Evolutionary conservation across 2,797 vertebrate species (phyloP), one percentile per base, ranked within the genome.

Genomic region (Distichodus sexfasciatus): DNA sequence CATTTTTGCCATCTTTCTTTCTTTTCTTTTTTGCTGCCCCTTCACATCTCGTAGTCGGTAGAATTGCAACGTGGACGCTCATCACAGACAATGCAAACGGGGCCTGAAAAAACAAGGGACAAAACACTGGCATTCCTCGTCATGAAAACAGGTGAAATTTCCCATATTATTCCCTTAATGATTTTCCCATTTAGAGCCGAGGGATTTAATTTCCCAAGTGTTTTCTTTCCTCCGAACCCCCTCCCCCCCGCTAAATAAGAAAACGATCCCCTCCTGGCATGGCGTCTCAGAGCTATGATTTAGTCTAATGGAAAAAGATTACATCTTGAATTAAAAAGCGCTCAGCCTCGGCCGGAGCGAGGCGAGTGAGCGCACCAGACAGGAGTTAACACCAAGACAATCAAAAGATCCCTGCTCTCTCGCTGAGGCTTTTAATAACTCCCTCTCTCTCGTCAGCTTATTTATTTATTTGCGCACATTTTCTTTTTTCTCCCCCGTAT

Each of bases 291-390:
- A 73, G 75, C 79, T 81, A 57, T 15, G 70, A 84, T 86, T 85
- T 81, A 82, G 79, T 81, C 63, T 81, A 83, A 86, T 83, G 65
- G 75, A 77, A 84, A 85, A 82, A 78, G 71, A 88, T 87, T 79
- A 83, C 55, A 80, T 87, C 77, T 85, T 75, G 57, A 87, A 85
- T 86, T 84, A 82, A 86, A 82, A 83, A 77, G 66, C 69, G 31
- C 65, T 84, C 71, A 66, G 71, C 31, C 23, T 60, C 73, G 72
- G 79, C 74, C 76, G n/a, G n/a, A n/a, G n/a, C n/a, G n/a, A n/a
- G n/a, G n/a, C n/a, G n/a, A n/a, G n/a, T n/a, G n/a, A 78, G 40
- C 44, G 71, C 61, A 76, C 33, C 43, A 71, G 62, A 77, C 69
- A 62, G 43, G 67, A 77, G 71, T 78, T 60, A 72, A 58, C 61